Evolutionary conservation across 2,113 vertebrate genomes (phyloP).

Genomic region (Strix uralensis): DNA sequence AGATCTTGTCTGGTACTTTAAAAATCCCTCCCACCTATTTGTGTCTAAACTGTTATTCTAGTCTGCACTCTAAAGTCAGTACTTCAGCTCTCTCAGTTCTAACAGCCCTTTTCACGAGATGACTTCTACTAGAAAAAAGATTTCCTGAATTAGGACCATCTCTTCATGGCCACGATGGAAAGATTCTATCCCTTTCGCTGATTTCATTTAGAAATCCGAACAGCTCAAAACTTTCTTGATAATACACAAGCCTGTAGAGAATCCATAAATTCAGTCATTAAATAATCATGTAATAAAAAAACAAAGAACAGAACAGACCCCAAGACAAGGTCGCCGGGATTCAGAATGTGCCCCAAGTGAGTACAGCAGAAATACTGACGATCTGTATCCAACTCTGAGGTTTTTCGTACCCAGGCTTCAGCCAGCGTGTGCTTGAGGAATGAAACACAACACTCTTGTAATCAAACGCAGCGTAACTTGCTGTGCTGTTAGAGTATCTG

Average conservation of each 20-base stretch:
- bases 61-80: background rate
- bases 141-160: background rate
- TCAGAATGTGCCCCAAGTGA: slow-evolving; percentile 93
- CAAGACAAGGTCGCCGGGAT: slow-evolving; percentile 92
- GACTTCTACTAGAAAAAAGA: background rate
- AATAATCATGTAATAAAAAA: background rate
- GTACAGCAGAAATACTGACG: slow-evolving; percentile 95
- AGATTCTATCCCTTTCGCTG: background rate
- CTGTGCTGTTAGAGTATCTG: background rate
- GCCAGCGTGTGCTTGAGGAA: slow-evolving; percentile 87
- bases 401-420: slow-evolving; percentile 96
- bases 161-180: background rate
- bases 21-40: background rate
- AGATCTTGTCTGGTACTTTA: background rate
- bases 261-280: background rate
- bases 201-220: background rate
- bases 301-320: slow-evolving; percentile 78
- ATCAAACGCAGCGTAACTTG: background rate
- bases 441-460: slow-evolving; percentile 1
- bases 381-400: slow-evolving; percentile 90
- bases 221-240: background rate
- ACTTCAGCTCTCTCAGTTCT: background rate
- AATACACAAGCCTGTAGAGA: background rate
- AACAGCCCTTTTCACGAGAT: background rate
- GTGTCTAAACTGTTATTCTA: background rate